Evolutionary conservation across 1,140 invertebrate genomes (phyloP), one percentile per base, ranked within the genome.

Genomic region (Penaeus vannamei): DNA sequence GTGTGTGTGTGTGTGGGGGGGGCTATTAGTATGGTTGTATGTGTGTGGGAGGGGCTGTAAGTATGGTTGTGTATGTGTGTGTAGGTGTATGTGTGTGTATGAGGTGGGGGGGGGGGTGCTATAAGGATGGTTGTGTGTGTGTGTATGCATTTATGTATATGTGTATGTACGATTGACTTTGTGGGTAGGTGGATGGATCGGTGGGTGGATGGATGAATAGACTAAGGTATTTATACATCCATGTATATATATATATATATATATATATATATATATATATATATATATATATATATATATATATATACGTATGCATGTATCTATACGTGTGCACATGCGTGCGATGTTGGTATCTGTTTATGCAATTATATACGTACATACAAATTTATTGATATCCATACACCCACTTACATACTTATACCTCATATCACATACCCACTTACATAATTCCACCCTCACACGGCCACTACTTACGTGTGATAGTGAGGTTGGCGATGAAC

Each of bases 381-480:
- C 36, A 42, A 42, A 42, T 42, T 7, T 42, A 42, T 42, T 42
- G 4, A 42, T 42, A 7, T 42, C 36, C 36, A 36, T 36, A 36
- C 36, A 42, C 36, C 8, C 36, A 7, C 4, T 42, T 5, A 42
- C 8, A 7, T 42, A 42, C 36, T 42, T 42, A 2, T 7, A 42
- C 36, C 36, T 7, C 3, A 4, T 7, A 42, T 7, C 36, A 5
- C 36, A 42, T 42, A 1, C 36, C 36, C 36, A 42, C 36, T 42
- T 42, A 42, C 1, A 42, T 42, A 42, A n/a, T n/a, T n/a, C n/a
- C n/a, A n/a, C n/a, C 36, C 46, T 17, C 36, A 1, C 1, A 53
- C 8, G 32, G 17, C 32, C 19, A n/a, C 19, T 42, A 90, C 88
- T 92, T 91, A 92, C 92, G 91, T 46, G 92, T 89, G 36, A 92